A percentile compares a stretch with the other conserved stretches of the same genome.
phyloP scores from a whole-genome alignment of 2,113 vertebrate species.

The Azemiops feae region DNA sequence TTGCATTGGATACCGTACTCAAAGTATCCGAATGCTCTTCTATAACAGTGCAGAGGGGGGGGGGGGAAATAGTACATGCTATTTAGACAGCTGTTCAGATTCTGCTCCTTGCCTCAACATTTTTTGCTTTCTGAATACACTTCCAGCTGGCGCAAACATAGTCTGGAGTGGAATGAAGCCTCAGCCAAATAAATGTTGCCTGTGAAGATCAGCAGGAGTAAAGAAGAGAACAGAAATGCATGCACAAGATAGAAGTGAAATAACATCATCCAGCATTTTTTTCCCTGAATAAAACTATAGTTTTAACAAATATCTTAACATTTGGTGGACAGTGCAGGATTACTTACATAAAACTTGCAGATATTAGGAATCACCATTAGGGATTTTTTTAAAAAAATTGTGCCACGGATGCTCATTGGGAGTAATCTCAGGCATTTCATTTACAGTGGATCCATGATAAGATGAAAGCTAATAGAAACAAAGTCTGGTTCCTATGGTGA shows the following conservation, averaged over 20 bases:
- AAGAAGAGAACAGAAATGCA: neutral
- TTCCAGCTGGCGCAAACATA: conserved; percentile 10
- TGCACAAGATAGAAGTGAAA: neutral
- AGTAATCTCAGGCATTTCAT: neutral
- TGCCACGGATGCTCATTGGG: neutral
- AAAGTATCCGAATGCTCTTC: neutral
- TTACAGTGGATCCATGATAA: neutral
- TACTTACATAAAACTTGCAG: neutral
- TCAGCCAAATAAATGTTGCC: neutral
- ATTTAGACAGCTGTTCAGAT: conserved; percentile 32
- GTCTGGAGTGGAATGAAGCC: neutral
- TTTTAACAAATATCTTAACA: neutral
- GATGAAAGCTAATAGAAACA: neutral
- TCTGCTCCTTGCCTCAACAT: conserved; percentile 4
- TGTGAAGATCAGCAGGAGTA: neutral
- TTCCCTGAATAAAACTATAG: neutral
- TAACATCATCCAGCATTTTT: neutral
- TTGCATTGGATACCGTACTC: neutral
- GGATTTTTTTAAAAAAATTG: neutral
- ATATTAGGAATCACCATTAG: neutral
- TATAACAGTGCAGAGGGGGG: neutral
- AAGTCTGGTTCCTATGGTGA: neutral
- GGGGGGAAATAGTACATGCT: neutral
- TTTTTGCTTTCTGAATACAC: neutral
- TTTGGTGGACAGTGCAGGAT: neutral